These are phyloP conservation scores for Myopa tessellatipennis DNA, from an alignment of 2,888 invertebrate genomes.

Conservation along the genomic window DNA sequence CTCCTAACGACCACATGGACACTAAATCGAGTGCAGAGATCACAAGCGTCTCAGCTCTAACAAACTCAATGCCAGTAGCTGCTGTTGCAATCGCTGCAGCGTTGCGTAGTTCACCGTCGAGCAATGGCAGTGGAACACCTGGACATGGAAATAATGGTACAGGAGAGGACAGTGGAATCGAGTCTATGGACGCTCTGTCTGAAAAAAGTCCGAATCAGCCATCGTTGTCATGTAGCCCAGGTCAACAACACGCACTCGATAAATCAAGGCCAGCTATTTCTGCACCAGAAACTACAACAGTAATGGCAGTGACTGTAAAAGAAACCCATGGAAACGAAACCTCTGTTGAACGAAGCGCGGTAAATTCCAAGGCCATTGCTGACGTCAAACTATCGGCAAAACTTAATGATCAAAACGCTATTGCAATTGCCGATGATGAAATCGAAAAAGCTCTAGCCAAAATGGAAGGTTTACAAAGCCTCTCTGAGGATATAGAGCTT, in stretches of 20 bases:
- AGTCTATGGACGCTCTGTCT: constrained; percentile 93
- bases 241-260: constrained; percentile 61
- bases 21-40: constrained; percentile 40
- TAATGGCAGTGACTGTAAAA: constrained; percentile 28
- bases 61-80: constrained; percentile 44
- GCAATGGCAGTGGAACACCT: constrained; percentile 69
- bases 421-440: constrained; percentile 57
- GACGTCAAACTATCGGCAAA: neutral
- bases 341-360: constrained; percentile 27
- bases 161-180: constrained; percentile 91
- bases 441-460: constrained; percentile 79
- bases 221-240: constrained; percentile 73
- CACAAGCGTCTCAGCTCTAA: constrained; percentile 37
- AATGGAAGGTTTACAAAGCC: constrained; percentile 71
- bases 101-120: constrained; percentile 66
- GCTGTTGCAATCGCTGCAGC: constrained; percentile 44
- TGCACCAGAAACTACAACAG: constrained; percentile 52
- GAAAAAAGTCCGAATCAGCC: constrained; percentile 92
- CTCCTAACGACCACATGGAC: constrained; percentile 6
- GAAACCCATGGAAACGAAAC: constrained; percentile 38
- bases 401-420: neutral
- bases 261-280: constrained; percentile 8
- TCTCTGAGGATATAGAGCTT: constrained; percentile 53
- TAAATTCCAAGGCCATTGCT: neutral
- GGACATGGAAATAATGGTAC: constrained; percentile 61